Evolutionary conservation across 2,888 invertebrate species (phyloP).

Genomic region (Leptothorax acervorum): DNA sequence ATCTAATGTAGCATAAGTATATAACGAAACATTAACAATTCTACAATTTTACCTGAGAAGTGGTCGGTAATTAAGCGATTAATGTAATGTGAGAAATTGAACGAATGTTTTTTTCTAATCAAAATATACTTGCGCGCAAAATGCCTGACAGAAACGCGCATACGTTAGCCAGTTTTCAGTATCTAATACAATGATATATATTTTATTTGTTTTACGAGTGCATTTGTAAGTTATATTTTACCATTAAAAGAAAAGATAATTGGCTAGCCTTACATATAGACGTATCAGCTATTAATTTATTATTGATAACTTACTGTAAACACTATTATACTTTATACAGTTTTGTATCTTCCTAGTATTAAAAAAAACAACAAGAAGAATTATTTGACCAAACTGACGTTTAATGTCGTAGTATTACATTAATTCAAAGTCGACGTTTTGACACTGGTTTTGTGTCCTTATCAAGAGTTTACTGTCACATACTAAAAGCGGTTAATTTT

Average conservation of each 20-base stretch:
- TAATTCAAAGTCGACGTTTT: too few relatives aligned
- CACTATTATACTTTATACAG: neutral
- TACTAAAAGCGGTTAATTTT: too few relatives aligned
- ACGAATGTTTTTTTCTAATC: neutral
- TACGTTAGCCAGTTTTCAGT: neutral
- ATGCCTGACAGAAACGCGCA: neutral
- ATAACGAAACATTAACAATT: too few relatives aligned
- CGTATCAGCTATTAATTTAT: neutral
- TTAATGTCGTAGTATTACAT: too few relatives aligned
- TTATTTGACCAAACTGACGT: too few relatives aligned
- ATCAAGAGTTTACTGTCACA: too few relatives aligned
- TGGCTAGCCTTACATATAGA: neutral
- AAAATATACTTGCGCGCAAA: neutral
- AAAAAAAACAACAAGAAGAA: too few relatives aligned
- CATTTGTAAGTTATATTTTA: neutral
- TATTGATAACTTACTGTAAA: neutral
- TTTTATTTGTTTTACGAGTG: neutral
- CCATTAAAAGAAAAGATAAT: too few relatives aligned
- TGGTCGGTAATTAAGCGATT: too few relatives aligned
- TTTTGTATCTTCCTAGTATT: neutral
- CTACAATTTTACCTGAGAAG: too few relatives aligned
- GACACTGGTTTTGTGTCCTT: too few relatives aligned
- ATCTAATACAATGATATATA: neutral
- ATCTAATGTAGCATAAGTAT: too few relatives aligned
- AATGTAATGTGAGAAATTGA: neutral